Evolutionary conservation across 2,888 invertebrate species (phyloP), one percentile per base, ranked within the genome.

Genomic region (Pterostichus niger): DNA sequence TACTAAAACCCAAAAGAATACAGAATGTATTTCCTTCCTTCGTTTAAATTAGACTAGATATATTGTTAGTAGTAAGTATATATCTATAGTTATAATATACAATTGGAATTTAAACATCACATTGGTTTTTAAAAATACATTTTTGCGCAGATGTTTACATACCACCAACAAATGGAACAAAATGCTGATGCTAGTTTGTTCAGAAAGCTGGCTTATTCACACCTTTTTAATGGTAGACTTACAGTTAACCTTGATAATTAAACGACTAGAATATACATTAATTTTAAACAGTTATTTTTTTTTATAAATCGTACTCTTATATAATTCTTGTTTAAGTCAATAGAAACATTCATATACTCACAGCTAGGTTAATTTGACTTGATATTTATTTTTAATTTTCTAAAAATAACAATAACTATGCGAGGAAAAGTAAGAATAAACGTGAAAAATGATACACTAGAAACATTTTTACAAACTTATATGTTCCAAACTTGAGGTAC

Each of bases 261-360:
- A n/a, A 82, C 82, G 82, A 82, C 82, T 82, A 82, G 82, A 82
- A 82, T 82, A 82, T 82, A 82, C 82, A 82, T 82, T 61, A 73
- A 82, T 59, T 56, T 82, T 82, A 82, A 82, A 82, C 82, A 82
- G 82, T 75, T 82, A 82, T 17, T 75, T 59, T 61, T 64, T 52
- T 77, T 77, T 82, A 82, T 82, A 82, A 82, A 82, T 75, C 82
- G 75, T 81, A 79, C 35, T 54, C 71, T 71, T 81, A 73, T 71
- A 73, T 71, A 56, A 13, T 81, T 59, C 75, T 82, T 61, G 75
- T 82, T 75, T 80, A 80, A 82, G 75, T 82, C 82, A 82, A 71
- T 82, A 82, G 75, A 82, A 82, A 82, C 82, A 82, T 82, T 82
- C 73, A 79, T 80, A 80, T 71, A 82, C 56, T 82, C 82, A 82